phyloP scores from a whole-genome alignment of 2,888 invertebrate species.

The Venusia cambrica region DNA sequence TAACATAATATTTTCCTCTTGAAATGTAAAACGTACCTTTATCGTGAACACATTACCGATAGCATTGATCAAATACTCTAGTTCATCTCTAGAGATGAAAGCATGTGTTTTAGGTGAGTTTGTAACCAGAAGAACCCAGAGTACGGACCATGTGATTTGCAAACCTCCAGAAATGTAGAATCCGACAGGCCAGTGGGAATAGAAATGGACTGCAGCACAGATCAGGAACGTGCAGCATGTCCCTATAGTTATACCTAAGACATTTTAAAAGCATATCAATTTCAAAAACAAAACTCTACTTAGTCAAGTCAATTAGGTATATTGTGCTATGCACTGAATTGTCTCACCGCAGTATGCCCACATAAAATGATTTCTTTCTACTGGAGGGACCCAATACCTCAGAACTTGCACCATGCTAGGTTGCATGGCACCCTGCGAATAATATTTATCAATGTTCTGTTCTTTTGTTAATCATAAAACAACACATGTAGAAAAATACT shows the following conservation, averaged over 20 bases:
- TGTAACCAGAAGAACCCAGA: constrained; percentile 81
- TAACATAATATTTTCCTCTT: constrained; percentile 5
- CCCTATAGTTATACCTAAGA: constrained; percentile 71
- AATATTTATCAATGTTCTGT: no score
- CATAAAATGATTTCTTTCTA: constrained; percentile 71
- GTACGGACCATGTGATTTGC: constrained; percentile 72
- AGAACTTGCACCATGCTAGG: constrained; percentile 73
- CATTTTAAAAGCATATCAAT: constrained; percentile 7
- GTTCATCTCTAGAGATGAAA: constrained; percentile 82
- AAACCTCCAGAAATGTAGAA: constrained; percentile 83
- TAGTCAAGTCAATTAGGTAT: no score
- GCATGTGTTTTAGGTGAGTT: constrained; percentile 83
- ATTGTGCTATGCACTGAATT: no score
- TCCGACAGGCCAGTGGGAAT: constrained; percentile 83
- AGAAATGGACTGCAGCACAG: constrained; percentile 82
- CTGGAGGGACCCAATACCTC: constrained; percentile 69
- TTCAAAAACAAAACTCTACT: not conserved
- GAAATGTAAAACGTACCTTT: constrained; percentile 44
- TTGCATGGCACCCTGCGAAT: constrained; percentile 66
- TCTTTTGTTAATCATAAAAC: no score
- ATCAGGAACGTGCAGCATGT: constrained; percentile 85
- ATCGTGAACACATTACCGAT: constrained; percentile 73
- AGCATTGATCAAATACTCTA: constrained; percentile 79
- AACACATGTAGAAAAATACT: no score
- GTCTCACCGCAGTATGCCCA: constrained; percentile 73